These are phyloP conservation scores for Dusona sp. DNA, from an alignment of 2,888 invertebrate genomes.

Conservation along the genomic window DNA sequence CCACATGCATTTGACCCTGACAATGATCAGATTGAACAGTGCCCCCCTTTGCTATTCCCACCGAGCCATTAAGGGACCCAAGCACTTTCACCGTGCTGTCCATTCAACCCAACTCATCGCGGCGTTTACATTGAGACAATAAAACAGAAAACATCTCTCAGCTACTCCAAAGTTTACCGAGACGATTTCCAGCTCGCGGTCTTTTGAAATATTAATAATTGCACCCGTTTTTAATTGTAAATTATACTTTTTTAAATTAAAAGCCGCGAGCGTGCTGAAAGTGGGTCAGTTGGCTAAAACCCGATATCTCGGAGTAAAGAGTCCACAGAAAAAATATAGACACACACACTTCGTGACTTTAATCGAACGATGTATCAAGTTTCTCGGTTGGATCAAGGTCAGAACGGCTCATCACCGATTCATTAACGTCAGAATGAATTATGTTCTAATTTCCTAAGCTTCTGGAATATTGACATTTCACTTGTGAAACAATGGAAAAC, in stretches of 20 bases:
- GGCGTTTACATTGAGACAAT: not conserved
- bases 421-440: not conserved
- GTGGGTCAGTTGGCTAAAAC: slow-evolving; percentile 39
- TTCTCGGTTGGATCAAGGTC: slow-evolving; percentile 9
- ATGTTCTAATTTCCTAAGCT: not conserved
- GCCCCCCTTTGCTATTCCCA: not conserved
- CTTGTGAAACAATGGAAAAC: not conserved
- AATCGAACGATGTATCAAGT: slow-evolving; percentile 16
- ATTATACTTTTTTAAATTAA: not conserved
- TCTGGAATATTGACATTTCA: not conserved
- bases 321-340: not conserved
- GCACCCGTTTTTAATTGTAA: too few species aligned
- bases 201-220: not conserved
- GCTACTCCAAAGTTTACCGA: too few species aligned
- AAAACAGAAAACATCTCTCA: not conserved
- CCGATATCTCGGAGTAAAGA: slow-evolving; percentile 17
- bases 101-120: not conserved
- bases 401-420: not conserved
- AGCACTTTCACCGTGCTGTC: slow-evolving; percentile 22
- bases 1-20: slow-evolving; percentile 3
- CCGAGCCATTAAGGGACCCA: not conserved
- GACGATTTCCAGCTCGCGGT: not conserved
- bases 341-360: not conserved
- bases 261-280: not conserved
- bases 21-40: not conserved